Evolutionary conservation across 2,888 invertebrate species (phyloP), one percentile per base, ranked within the genome.

Genomic region (Idaea dimidiata): DNA sequence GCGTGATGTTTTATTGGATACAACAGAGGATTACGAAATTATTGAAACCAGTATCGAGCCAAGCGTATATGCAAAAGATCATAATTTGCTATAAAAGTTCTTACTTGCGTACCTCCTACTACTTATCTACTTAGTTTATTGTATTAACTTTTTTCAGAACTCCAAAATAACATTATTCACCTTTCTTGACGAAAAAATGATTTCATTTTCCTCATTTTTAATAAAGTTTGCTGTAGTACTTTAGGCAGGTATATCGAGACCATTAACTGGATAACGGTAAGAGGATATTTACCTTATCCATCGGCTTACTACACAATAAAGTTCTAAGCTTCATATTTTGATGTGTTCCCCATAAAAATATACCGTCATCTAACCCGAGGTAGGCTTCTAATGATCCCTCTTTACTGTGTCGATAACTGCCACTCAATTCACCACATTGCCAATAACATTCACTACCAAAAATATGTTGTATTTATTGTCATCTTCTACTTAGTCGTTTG

Each of bases 381-480:
- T 60, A 72, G 71, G 73, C 75, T 68, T 74, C 74, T 79, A 80
- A 79, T 79, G 78, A 72, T 70, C 69, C 62, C 66, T 64, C 60
- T 78, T 79, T 78, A 82, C 74, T 72, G 66, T 69, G 66, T 67
- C 76, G 77, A 76, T 83, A 82, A 81, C 78, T 75, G 72, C 72
- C 72, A 75, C 73, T 77, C 75, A 74, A 78, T 76, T 72, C 72
- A 70, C 64, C 66, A 66, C 73, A 79, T 78, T 76, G 72, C 76
- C 70, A 74, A 71, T 72, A 74, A 72, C 72, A 71, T 65, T 58
- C 59, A 61, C 62, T 63, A 57, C 59, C 62, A 17, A 59, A 62
- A 62, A 32, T 56, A 18, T 43, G 10, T 43, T 43, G 43, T 43
- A 43, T 43, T 43, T 43, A 43, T 43, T 43, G 43, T 14, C 10